Evolutionary conservation across 2,113 vertebrate genomes (phyloP).

Genomic region (Gila orcuttii): DNA sequence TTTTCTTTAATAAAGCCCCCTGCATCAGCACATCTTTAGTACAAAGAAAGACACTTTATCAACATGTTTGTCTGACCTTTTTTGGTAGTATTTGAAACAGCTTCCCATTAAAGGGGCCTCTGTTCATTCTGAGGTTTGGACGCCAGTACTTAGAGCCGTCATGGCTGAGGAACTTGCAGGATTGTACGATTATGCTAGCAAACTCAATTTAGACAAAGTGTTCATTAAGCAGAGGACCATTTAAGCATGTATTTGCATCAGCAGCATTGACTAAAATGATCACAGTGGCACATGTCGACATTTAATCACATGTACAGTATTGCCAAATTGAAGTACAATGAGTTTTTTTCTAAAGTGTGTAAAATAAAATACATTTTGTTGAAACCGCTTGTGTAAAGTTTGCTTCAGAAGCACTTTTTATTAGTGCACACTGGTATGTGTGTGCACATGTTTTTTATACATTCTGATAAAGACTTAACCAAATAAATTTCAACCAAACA

Average conservation of each 20-base stretch:
- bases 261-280: not conserved
- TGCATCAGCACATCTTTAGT: not conserved
- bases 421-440: not conserved
- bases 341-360: not conserved
- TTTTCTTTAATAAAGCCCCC: not conserved
- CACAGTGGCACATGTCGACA: not conserved
- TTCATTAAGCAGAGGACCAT: not conserved
- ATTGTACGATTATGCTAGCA: not conserved
- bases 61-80: conserved; percentile 1
- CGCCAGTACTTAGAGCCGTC: not conserved
- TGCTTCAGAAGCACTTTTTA: not conserved
- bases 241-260: not conserved
- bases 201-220: not conserved
- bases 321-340: conserved; percentile 12
- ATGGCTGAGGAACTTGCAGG: not conserved
- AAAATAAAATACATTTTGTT: not conserved
- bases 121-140: not conserved
- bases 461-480: conserved; percentile 27
- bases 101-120: conserved; percentile 13
- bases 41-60: conserved; percentile 25
- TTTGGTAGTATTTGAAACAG: not conserved
- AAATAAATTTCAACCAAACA: conserved; percentile 25
- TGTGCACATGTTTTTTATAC: too few relatives aligned
- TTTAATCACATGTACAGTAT: not conserved
- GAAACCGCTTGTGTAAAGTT: not conserved